Base-by-base conservation (phyloP, 1,140 invertebrate genomes). In the Drosophila kanapiae region DNA sequence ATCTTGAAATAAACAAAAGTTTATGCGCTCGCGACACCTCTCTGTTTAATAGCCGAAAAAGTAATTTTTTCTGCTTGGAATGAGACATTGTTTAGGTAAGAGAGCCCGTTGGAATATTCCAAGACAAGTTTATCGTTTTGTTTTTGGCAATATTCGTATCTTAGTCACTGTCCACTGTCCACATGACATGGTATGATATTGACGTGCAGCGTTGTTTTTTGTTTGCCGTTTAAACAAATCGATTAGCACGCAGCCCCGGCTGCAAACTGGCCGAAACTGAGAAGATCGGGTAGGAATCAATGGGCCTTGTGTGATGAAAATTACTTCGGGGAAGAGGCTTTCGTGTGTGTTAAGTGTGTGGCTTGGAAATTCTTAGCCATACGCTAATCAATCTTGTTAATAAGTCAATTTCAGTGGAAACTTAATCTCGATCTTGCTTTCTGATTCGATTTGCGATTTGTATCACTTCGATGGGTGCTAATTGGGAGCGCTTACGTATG, bases 321-420 rank as follows among this genome's bases (percentile, higher is more conserved):
- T 47, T 53, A 43, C 38, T 23, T n/a, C 38, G 18, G 40, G 51
- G 57, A 27, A 65, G 45, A 40, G 47, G 16, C 40, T 38, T 23
- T n/a, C 10, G 42, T 29, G 35, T 57, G 67, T 71, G 42, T 48
- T 59, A 48, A 51, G 37, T 62, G 75, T 81, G 79, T 81, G 61
- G 74, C 23, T 53, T 84, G 42, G 43, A 65, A 87, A 84, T 90
- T 88, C 54, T 70, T 27, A 64, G 49, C 23, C 33, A 49, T 31
- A 51, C 80, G 84, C 74, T 88, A 88, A 88, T 84, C 29, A 71
- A 78, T 88, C 85, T 84, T 62, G 85, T 88, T 84, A 78, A 90
- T 88, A 84, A 70, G 85, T 90, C 85, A 88, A 88, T 88, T 88
- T 18, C 65, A 57, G 29, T 64, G 49, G 68, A 80, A 80, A 77